Percentiles rank a stretch among this genome's conserved stretches.
Conservation (phyloP, 1,140 invertebrate genomes). For the Kradibia gibbosae region DNA sequence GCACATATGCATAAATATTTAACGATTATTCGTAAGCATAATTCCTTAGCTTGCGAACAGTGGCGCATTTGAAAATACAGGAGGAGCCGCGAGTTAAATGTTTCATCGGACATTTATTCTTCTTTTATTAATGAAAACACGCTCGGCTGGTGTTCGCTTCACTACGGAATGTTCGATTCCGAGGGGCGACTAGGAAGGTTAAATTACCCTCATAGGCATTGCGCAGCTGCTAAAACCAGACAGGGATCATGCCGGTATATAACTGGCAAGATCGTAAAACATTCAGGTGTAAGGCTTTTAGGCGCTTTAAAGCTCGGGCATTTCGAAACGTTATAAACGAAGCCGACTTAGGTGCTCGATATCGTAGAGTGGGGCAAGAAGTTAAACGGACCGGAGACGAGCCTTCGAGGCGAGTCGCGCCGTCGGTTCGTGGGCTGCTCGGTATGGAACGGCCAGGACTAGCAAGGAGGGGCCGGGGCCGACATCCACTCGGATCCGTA, state of each 20-base stretch:
- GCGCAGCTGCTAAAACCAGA: background rate
- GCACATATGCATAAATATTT: too few relatives aligned
- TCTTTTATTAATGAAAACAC: background rate
- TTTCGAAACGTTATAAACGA: constrained; percentile 2
- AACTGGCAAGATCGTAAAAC: background rate
- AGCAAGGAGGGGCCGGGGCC: background rate
- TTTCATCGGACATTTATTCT: background rate
- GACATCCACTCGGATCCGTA: constrained; percentile 9
- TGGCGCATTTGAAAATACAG: too few relatives aligned
- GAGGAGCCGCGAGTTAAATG: background rate
- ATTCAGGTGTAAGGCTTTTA: background rate
- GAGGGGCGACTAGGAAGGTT: background rate
- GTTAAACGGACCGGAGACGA: background rate
- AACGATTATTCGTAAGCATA: too few relatives aligned
- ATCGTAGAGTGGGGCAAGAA: background rate
- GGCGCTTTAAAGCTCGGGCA: background rate
- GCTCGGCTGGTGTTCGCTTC: background rate
- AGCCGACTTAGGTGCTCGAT: background rate
- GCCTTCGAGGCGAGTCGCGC: background rate
- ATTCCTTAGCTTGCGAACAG: too few relatives aligned
- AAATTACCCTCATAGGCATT: background rate
- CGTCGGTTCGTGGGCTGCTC: background rate
- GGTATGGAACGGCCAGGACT: too few relatives aligned
- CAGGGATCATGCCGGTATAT: background rate
- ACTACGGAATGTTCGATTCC: background rate